phyloP scores from a whole-genome alignment of 2,888 invertebrate species.

The Itoplectis maculator region DNA sequence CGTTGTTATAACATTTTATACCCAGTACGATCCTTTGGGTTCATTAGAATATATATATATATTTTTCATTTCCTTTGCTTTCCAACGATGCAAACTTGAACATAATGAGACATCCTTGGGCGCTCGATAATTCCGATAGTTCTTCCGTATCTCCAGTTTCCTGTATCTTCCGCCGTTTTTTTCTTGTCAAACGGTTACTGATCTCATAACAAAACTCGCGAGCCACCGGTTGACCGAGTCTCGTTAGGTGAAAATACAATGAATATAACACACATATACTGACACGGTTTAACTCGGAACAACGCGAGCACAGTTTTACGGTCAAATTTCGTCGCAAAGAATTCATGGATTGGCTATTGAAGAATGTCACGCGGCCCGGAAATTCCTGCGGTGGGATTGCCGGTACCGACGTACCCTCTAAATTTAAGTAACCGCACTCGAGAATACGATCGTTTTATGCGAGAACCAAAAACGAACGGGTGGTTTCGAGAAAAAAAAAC shows the following conservation, averaged over 20 bases:
- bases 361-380: slow-evolving; percentile 10
- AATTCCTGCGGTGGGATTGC: background rate
- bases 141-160: slow-evolving; percentile 58
- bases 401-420: background rate
- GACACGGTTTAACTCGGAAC: slow-evolving; percentile 24
- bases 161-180: slow-evolving; percentile 62
- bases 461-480: slow-evolving; percentile 30
- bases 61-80: too few relatives aligned
- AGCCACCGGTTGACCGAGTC: background rate
- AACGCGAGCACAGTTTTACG: slow-evolving; percentile 48
- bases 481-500: slow-evolving; percentile 36
- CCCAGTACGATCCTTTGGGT: too few relatives aligned
- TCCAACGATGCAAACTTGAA: too few relatives aligned
- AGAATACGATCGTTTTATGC: slow-evolving; percentile 24
- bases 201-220: slow-evolving; percentile 54
- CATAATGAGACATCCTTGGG: too few relatives aligned
- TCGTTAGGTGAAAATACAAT: slow-evolving; percentile 1
- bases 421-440: slow-evolving; percentile 46
- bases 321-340: slow-evolving; percentile 25
- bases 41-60: too few relatives aligned
- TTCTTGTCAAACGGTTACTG: slow-evolving; percentile 44
- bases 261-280: slow-evolving; percentile 15
- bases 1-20: too few relatives aligned
- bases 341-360: slow-evolving; percentile 49
- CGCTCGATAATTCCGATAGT: slow-evolving; percentile 58